Evolutionary conservation across 2,113 vertebrate genomes (phyloP).

Genomic region (Vombatus ursinus): DNA sequence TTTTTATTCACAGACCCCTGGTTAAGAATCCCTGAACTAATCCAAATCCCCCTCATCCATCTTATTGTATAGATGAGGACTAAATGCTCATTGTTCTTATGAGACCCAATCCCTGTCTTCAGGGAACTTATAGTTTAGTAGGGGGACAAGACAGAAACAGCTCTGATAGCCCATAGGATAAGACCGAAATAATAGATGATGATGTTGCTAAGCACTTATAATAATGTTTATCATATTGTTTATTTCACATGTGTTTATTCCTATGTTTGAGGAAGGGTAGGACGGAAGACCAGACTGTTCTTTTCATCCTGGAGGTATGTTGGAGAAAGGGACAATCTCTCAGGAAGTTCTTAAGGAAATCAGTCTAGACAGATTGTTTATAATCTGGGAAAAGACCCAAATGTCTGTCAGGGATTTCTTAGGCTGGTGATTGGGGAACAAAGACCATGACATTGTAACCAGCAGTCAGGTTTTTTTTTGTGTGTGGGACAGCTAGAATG

Average conservation of each 20-base stretch:
- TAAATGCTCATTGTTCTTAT: background rate
- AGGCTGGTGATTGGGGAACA: background rate
- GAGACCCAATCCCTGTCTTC: background rate
- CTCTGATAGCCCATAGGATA: background rate
- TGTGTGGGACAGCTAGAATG: background rate
- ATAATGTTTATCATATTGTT: background rate
- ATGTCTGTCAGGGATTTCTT: background rate
- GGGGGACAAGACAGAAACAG: background rate
- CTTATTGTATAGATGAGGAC: background rate
- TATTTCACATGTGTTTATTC: background rate
- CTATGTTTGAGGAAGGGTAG: background rate
- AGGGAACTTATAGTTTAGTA: background rate
- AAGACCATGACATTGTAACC: background rate
- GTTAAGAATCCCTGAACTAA: background rate
- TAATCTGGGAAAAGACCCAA: background rate
- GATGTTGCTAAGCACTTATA: background rate
- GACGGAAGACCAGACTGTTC: background rate
- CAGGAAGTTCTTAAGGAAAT: background rate
- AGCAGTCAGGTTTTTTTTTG: background rate
- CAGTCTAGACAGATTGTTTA: background rate
- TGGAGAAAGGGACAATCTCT: slow-evolving; percentile 1
- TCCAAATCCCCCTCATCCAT: background rate
- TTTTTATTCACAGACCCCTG: background rate
- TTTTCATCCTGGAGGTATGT: background rate
- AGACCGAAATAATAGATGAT: background rate